These are phyloP conservation scores for Eugnorisma glareosa DNA, from an alignment of 2,888 invertebrate genomes.

Conservation along the genomic window DNA sequence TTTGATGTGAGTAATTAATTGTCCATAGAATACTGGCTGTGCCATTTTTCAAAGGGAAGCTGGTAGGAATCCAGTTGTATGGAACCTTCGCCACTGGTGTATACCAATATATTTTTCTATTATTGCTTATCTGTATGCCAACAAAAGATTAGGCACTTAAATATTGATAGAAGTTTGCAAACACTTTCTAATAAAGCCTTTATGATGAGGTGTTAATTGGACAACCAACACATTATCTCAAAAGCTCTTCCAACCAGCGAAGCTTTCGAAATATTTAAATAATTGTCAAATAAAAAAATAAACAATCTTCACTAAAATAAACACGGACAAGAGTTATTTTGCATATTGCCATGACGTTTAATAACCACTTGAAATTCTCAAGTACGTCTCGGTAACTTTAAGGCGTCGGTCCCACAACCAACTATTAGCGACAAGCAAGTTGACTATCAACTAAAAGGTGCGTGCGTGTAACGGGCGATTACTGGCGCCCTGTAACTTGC, in stretches of 20 bases:
- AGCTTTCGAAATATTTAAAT: slow-evolving; percentile 53
- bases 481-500: background rate
- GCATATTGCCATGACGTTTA: slow-evolving; percentile 26
- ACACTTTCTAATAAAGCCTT: slow-evolving; percentile 44
- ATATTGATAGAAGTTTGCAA: slow-evolving; percentile 1
- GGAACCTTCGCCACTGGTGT: too few relatives aligned
- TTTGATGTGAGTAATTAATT: too few relatives aligned
- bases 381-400: slow-evolving; percentile 17
- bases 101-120: background rate
- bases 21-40: too few relatives aligned
- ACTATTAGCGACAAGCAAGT: background rate
- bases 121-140: background rate
- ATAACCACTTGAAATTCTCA: slow-evolving; percentile 37
- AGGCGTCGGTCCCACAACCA: background rate
- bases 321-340: slow-evolving; percentile 22
- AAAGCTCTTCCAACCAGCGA: slow-evolving; percentile 8
- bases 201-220: slow-evolving; percentile 46
- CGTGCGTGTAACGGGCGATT: background rate
- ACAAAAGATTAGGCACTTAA: slow-evolving; percentile 6
- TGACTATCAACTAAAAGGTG: background rate
- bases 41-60: too few relatives aligned
- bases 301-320: slow-evolving; percentile 23
- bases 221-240: slow-evolving; percentile 10
- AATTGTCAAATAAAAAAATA: slow-evolving; percentile 36
- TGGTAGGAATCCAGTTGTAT: too few relatives aligned